phyloP scores from a whole-genome alignment of 2,888 invertebrate genomes.

The Uropetala carovei region DNA sequence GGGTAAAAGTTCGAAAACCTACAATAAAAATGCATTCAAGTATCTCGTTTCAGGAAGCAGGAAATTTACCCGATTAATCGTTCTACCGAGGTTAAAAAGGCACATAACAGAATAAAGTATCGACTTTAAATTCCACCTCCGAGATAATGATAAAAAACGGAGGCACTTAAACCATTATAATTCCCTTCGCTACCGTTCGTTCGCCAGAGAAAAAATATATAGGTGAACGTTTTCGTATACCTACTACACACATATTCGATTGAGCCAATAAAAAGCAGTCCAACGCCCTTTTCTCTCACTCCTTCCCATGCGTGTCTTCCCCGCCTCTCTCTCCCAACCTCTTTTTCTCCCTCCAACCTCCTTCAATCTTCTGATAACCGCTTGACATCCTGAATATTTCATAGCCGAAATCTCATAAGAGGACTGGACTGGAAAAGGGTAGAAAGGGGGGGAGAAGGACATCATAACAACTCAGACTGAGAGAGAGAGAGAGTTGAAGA shows the following conservation, averaged over 20 bases:
- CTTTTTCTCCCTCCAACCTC: not conserved
- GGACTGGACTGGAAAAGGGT: not conserved
- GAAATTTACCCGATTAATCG: no score
- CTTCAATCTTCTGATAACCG: not conserved
- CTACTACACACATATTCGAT: not conserved
- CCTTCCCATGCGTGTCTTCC: not conserved
- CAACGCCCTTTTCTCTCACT: not conserved
- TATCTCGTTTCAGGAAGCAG: no score
- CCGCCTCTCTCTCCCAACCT: not conserved
- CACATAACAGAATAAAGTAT: not conserved
- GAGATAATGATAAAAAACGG: not conserved
- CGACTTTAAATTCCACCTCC: not conserved
- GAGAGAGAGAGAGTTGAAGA: not conserved
- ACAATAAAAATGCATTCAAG: no score
- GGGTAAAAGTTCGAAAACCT: no score
- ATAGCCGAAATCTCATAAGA: conserved; percentile 1
- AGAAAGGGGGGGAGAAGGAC: not conserved
- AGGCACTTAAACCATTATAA: not conserved
- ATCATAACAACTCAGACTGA: not conserved
- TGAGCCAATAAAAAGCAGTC: conserved; percentile 5
- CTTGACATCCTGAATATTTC: conserved; percentile 38
- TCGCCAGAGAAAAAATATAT: not conserved
- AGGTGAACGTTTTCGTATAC: not conserved
- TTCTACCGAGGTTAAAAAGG: no score
- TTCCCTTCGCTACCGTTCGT: not conserved